Evolutionary conservation across 1,140 invertebrate genomes (phyloP).

Genomic region (Drosophila orena): DNA sequence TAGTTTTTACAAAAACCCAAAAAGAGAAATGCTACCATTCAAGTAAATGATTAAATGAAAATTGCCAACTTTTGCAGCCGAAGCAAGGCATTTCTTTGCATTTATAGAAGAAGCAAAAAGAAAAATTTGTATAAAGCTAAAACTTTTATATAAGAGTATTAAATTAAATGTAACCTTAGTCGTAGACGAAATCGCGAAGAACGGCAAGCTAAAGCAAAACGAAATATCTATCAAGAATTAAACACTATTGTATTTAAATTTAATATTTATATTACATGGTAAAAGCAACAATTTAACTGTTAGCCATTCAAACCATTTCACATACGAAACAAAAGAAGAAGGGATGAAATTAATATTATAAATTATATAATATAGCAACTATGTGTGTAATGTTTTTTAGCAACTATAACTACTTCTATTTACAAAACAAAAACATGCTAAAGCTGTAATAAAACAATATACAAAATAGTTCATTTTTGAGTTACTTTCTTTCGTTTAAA

Average conservation of each 20-base stretch:
- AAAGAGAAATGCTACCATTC: conserved; percentile 26
- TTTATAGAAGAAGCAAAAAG: conserved; percentile 66
- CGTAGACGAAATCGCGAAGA: conserved; percentile 49
- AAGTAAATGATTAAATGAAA: conserved; percentile 32
- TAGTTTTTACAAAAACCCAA: conserved; percentile 71
- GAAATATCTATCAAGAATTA: conserved; percentile 72
- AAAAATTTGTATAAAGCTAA: conserved; percentile 76
- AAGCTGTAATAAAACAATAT: conserved; percentile 68
- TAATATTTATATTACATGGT: conserved; percentile 67
- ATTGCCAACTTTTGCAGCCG: conserved; percentile 67
- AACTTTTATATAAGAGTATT: conserved; percentile 71
- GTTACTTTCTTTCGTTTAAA: conserved; percentile 30
- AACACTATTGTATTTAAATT: conserved; percentile 79
- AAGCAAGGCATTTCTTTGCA: conserved; percentile 68
- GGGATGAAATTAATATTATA: conserved; percentile 48
- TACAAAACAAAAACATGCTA: conserved; percentile 53
- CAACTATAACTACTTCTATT: conserved; percentile 79
- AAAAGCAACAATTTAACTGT: conserved; percentile 78
- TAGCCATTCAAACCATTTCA: conserved; percentile 73
- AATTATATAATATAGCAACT: conserved; percentile 68
- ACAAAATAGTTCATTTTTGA: conserved; percentile 44
- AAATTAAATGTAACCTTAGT: conserved; percentile 71
- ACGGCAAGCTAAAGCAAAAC: conserved; percentile 21
- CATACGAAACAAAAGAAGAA: conserved; percentile 69
- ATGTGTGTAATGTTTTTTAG: conserved; percentile 77